Evolutionary conservation across 2,888 invertebrate species (phyloP), one percentile per base, ranked within the genome.

Genomic region (Drosophila imparisetae): DNA sequence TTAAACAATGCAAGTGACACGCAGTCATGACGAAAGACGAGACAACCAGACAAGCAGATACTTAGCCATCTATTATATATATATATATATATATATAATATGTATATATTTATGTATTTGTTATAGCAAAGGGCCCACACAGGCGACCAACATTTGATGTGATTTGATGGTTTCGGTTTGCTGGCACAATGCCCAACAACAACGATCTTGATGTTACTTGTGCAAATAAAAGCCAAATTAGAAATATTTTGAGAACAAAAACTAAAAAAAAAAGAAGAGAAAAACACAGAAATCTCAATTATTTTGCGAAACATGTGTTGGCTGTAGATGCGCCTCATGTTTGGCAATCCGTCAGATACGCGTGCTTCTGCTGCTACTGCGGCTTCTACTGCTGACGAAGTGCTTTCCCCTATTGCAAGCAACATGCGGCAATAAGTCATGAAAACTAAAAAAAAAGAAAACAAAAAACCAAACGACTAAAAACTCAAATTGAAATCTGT

Each of bases 311-410:
- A 90, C 85, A 85, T 88, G 78, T 85, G 84, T 87, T 74, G 68
- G 66, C 88, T 85, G 86, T 89, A 72, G 70, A 80, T 76, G 68
- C 68, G 80, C 67, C 65, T 78, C 86, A 72, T 85, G 81, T 86
- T 70, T 71, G 72, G 81, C 85, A 78, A 89, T 89, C 70, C 88
- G 88, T 85, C 88, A 87, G 80, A 87, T 80, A 77, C 88, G 84
- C 83, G 83, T 77, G 88, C 73, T 66, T 49, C 45, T 40, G 29
- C 21, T 27, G 13, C 24, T 53, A n/a, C 42, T 32, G 52, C 34
- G 61, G 42, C 18, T 53, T 24, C 38, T n/a, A n/a, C 24, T 7
- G 8, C 38, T 29, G 36, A 45, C 13, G 52, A 57, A 79, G 75
- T 66, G 67, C 48, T 54, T 75, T 81, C 63, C 79, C 72, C 75